A percentile compares a stretch with the other conserved stretches of the same genome.
These are phyloP conservation scores for Parelbella ahira DNA, from an alignment of 2,888 invertebrate genomes.

Conservation along the genomic window DNA sequence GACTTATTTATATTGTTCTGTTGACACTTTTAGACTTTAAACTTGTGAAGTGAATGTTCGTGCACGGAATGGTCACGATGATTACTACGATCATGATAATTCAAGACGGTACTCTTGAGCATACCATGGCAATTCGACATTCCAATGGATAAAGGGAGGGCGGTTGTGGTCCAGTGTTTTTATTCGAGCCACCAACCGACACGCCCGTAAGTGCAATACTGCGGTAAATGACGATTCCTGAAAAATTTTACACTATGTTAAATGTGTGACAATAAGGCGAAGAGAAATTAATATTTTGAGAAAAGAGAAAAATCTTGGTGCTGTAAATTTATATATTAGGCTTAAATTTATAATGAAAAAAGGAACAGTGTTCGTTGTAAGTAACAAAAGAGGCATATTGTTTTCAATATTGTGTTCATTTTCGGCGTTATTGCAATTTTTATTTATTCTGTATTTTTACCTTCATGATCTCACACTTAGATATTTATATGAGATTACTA, in stretches of 20 bases:
- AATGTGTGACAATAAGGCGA: conserved; percentile 80
- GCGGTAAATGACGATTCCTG: conserved; percentile 70
- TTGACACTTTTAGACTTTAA: conserved; percentile 47
- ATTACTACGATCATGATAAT: conserved; percentile 20
- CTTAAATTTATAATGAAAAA: conserved; percentile 72
- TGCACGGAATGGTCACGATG: conserved; percentile 28
- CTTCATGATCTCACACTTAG: conserved; percentile 78
- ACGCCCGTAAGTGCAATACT: conserved; percentile 68
- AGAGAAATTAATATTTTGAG: conserved; percentile 76
- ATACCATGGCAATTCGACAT: conserved; percentile 45
- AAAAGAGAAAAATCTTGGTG: conserved; percentile 80
- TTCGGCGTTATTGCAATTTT: conserved; percentile 68
- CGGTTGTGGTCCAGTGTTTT: conserved; percentile 35
- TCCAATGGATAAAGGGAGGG: conserved; percentile 48
- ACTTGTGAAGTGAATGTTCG: conserved; percentile 49
- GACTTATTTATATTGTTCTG: conserved; percentile 47
- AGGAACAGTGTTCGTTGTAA: conserved; percentile 71
- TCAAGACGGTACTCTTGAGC: conserved; percentile 26
- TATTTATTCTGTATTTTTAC: conserved; percentile 75
- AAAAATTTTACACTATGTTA: conserved; percentile 74
- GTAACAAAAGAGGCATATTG: conserved; percentile 78
- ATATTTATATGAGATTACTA: conserved; percentile 79
- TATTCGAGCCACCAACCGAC: conserved; percentile 31
- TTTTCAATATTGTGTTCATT: conserved; percentile 77
- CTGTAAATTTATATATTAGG: conserved; percentile 81